Evolutionary conservation across 92 coral and sea anemone species (phyloP).

Genomic region (Palythoa caribaeorum): DNA sequence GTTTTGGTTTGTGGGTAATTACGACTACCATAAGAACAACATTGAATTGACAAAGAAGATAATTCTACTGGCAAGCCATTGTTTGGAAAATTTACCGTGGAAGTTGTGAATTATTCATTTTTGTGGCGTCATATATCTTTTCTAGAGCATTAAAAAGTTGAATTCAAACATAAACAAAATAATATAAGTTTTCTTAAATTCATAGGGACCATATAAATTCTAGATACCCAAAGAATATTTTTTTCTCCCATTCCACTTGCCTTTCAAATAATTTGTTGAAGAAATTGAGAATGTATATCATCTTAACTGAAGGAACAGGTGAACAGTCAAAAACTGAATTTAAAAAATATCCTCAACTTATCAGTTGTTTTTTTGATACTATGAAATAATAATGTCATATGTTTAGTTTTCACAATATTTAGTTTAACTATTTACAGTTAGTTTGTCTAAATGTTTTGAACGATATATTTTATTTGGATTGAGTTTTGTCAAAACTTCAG

Average conservation of each 20-base stretch:
- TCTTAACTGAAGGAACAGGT: background rate
- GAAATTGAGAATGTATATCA: background rate
- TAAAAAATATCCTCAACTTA: too few species aligned
- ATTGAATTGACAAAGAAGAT: conserved; percentile 8
- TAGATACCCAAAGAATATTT: background rate
- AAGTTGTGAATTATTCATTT: conserved; percentile 34
- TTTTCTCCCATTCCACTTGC: too few species aligned
- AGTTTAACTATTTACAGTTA: too few species aligned
- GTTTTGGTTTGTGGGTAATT: conserved; percentile 35
- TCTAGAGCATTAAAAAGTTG: conserved; percentile 40
- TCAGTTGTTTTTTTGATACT: too few species aligned
- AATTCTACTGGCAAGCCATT: conserved; percentile 12
- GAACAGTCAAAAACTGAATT: background rate
- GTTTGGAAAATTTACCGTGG: conserved; percentile 21
- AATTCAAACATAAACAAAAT: conserved; percentile 19
- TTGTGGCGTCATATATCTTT: conserved; percentile 26
- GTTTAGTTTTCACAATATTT: too few species aligned
- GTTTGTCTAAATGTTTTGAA: too few species aligned
- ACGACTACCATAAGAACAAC: conserved; percentile 9
- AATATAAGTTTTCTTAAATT: background rate
- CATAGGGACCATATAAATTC: background rate
- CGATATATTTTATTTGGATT: too few species aligned
- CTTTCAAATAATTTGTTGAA: background rate
- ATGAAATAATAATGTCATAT: too few species aligned
- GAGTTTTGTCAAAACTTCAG: too few species aligned